A percentile compares a stretch with the other conserved stretches of the same genome.
These are phyloP conservation scores for Meteorus colon DNA, from an alignment of 2,888 invertebrate species.

Conservation along the genomic window DNA sequence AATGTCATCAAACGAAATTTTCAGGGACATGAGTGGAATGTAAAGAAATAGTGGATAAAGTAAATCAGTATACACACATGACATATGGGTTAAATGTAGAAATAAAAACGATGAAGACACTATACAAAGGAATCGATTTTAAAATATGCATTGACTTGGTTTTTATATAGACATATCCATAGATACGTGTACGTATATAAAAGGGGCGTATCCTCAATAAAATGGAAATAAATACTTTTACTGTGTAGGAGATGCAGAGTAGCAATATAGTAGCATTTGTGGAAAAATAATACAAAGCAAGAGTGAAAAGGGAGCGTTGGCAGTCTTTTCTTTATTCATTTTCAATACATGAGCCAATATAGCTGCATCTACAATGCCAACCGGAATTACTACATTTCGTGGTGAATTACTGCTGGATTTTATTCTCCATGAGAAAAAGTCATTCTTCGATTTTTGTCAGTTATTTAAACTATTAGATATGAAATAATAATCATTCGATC, in stretches of 20 bases:
- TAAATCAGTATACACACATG: neutral
- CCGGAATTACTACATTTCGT: too few species aligned
- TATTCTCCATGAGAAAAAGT: too few species aligned
- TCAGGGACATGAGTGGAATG: neutral
- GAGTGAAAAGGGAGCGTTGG: neutral
- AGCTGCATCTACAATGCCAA: too few species aligned
- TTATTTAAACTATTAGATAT: too few species aligned
- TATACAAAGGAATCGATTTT: conserved; percentile 31
- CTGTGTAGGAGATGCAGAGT: conserved; percentile 19
- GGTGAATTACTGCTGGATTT: too few species aligned
- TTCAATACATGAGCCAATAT: neutral
- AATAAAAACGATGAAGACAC: neutral
- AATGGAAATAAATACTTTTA: conserved; percentile 14
- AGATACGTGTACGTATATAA: neutral
- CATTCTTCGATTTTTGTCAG: too few species aligned
- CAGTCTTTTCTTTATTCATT: neutral
- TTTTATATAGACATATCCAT: conserved; percentile 19
- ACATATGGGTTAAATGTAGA: neutral
- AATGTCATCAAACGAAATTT: neutral
- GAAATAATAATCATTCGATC: too few species aligned
- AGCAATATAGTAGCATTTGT: conserved; percentile 1
- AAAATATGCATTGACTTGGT: conserved; percentile 48
- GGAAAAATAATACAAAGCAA: neutral
- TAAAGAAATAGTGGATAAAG: neutral
- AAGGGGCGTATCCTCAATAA: neutral